Evolutionary conservation across 2,797 vertebrate species (phyloP), one percentile per base, ranked within the genome.

Genomic region (Schizopygopsis malacanthus): DNA sequence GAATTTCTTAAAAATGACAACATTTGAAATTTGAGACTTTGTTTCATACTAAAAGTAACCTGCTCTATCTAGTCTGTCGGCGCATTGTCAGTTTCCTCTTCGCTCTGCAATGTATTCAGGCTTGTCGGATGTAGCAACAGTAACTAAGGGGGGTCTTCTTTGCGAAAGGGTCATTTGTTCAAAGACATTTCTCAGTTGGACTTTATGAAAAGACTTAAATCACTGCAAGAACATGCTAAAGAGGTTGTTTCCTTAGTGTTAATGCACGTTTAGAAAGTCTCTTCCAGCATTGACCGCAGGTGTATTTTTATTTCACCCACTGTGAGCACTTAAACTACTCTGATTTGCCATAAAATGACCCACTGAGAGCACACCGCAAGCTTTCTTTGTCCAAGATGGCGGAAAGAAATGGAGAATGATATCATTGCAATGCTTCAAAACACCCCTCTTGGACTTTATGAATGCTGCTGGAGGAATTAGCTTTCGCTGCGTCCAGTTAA

Each of bases 401-500:
- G 4, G 28, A 33, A 45, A 69, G 43, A 76, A 76, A 84, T 54
- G n/a, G 45, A 70, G 45, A 78, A 61, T 56, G 50, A 79, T 79
- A 37, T 59, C 63, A 79, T 37, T 41, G 25, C 65, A 18, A 56
- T 45, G 37, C 50, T 45, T 39, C 25, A 71, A 45, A 86, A 47
- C 50, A 59, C 52, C 39, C 15, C 45, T 81, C 59, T 33, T 67
- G n/a, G 45, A 61, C 47, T 82, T 78, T 84, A 52, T 79, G 22
- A 84, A 75, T 61, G 54, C 76, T 76, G 82, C 11, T 54, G 41
- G 45, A 56, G 79, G 78, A 76, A 87, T 79, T 65, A 65, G 25
- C 56, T 61, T 83, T 61, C 22, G 41, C 83, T 76, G 79, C 41
- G 52, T 85, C 83, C 83, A 88, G 83, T 85, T 85, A 85, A 88